Conservation (phyloP, 23 tunicate species). For the Phallusia fumigata region DNA sequence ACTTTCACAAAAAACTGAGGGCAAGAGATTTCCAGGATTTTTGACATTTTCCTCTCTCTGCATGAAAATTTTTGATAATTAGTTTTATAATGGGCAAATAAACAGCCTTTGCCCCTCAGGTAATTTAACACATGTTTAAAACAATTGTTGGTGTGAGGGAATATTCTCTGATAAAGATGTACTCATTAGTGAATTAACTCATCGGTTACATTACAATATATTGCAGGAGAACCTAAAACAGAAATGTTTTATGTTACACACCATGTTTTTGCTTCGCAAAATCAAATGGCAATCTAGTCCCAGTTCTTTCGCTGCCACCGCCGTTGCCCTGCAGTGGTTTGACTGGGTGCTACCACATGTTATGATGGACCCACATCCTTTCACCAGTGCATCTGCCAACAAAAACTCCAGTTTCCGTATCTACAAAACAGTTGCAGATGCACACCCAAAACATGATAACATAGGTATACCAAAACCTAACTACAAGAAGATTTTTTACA, state of each 20-base stretch:
- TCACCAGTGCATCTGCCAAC: constrained; percentile 66
- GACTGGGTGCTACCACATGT: constrained; percentile 83
- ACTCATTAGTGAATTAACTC: too few relatives aligned
- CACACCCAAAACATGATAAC: too few relatives aligned
- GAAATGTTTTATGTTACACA: background rate
- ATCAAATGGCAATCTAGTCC: constrained; percentile 81
- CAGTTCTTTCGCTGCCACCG: constrained; percentile 76
- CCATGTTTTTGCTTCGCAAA: constrained; percentile 36
- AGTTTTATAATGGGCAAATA: background rate
- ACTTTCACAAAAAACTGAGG: constrained; percentile 48
- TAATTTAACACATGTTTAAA: too few relatives aligned
- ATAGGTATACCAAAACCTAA: too few relatives aligned
- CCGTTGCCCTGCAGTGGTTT: constrained; percentile 94
- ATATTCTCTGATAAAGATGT: too few relatives aligned
- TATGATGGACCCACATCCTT: constrained; percentile 65
- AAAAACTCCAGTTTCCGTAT: constrained; percentile 86
- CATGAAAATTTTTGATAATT: background rate
- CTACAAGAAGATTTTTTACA: too few relatives aligned
- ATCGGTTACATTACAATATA: too few relatives aligned
- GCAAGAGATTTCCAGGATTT: constrained; percentile 68
- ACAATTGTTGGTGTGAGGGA: too few relatives aligned
- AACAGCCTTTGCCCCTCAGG: too few relatives aligned
- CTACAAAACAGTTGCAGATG: constrained; percentile 8
- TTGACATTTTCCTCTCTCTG: background rate
- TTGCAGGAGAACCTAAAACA: too few relatives aligned